These are phyloP conservation scores for Rhingia rostrata DNA, from an alignment of 2,888 invertebrate species.

Conservation along the genomic window DNA sequence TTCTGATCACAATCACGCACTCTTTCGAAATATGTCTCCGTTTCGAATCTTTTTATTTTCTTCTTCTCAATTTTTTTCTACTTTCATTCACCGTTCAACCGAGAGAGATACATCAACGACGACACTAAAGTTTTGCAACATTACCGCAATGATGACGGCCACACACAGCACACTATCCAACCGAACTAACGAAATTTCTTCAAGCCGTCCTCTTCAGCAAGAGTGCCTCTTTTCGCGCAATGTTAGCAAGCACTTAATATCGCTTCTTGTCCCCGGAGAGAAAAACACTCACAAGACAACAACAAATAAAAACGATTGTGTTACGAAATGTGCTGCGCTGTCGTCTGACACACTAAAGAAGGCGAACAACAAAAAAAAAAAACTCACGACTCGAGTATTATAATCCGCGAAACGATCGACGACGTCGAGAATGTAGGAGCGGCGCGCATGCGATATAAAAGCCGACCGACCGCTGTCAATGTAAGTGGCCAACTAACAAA, in stretches of 20 bases:
- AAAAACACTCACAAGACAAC: slow-evolving; percentile 30
- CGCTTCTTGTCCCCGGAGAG: slow-evolving; percentile 51
- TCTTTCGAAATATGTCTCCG: slow-evolving; percentile 51
- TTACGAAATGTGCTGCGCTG: slow-evolving; percentile 55
- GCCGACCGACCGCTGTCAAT: slow-evolving; percentile 68
- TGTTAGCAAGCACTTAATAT: slow-evolving; percentile 60
- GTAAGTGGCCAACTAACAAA: slow-evolving; percentile 72
- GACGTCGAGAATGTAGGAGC: slow-evolving; percentile 16
- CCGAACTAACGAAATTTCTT: slow-evolving; percentile 47
- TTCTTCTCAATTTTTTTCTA: slow-evolving; percentile 7
- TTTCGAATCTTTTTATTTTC: background rate
- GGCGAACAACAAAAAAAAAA: slow-evolving; percentile 40
- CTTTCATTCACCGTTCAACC: slow-evolving; percentile 62
- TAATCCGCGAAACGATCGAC: slow-evolving; percentile 13
- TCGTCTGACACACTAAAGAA: slow-evolving; percentile 60
- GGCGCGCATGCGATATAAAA: slow-evolving; percentile 47
- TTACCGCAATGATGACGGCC: slow-evolving; percentile 62
- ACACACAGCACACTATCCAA: slow-evolving; percentile 46
- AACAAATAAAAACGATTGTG: slow-evolving; percentile 63
- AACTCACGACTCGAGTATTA: slow-evolving; percentile 49
- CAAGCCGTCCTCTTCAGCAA: slow-evolving; percentile 59
- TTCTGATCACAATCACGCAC: slow-evolving; percentile 34
- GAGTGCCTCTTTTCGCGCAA: slow-evolving; percentile 62
- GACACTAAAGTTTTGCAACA: slow-evolving; percentile 66
- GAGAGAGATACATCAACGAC: slow-evolving; percentile 25